Evolutionary conservation across 1,140 invertebrate genomes (phyloP).

Genomic region (Lysiphlebus fabarum): DNA sequence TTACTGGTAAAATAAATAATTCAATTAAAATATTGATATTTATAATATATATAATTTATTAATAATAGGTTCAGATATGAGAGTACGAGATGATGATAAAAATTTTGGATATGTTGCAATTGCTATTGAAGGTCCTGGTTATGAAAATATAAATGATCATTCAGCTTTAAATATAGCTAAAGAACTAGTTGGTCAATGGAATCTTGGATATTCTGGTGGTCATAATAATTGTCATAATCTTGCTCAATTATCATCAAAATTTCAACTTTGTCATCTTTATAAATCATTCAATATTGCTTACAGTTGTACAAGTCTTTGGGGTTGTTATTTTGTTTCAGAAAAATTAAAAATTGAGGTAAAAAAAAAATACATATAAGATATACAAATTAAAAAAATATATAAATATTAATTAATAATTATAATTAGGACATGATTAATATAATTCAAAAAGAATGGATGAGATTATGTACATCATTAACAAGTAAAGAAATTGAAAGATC

Average conservation of each 20-base stretch:
- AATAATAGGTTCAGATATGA: slow-evolving; percentile 31
- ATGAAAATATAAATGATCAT: slow-evolving; percentile 27
- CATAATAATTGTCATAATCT: slow-evolving; percentile 37
- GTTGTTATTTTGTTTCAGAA: slow-evolving; percentile 44
- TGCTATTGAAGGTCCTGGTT: slow-evolving; percentile 34
- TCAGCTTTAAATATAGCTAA: slow-evolving; percentile 32
- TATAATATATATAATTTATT: slow-evolving; percentile 10
- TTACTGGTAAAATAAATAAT: no score
- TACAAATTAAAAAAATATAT: neutral
- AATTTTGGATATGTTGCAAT: slow-evolving; percentile 33
- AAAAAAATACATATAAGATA: slow-evolving; percentile 8
- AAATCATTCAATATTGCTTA: slow-evolving; percentile 50
- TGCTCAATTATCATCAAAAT: slow-evolving; percentile 38
- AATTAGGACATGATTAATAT: slow-evolving; percentile 40
- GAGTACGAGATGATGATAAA: slow-evolving; percentile 34
- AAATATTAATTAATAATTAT: slow-evolving; percentile 8
- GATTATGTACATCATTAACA: slow-evolving; percentile 42
- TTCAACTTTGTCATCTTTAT: slow-evolving; percentile 42
- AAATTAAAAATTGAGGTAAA: slow-evolving; percentile 35
- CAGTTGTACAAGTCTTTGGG: slow-evolving; percentile 50
- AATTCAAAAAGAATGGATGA: slow-evolving; percentile 47
- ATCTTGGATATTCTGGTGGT: slow-evolving; percentile 30
- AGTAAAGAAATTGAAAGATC: slow-evolving; percentile 47
- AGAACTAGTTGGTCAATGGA: slow-evolving; percentile 33
- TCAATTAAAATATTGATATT: neutral